These are phyloP conservation scores for Cyclophora albipunctata DNA, from an alignment of 2,888 invertebrate genomes.

Conservation along the genomic window DNA sequence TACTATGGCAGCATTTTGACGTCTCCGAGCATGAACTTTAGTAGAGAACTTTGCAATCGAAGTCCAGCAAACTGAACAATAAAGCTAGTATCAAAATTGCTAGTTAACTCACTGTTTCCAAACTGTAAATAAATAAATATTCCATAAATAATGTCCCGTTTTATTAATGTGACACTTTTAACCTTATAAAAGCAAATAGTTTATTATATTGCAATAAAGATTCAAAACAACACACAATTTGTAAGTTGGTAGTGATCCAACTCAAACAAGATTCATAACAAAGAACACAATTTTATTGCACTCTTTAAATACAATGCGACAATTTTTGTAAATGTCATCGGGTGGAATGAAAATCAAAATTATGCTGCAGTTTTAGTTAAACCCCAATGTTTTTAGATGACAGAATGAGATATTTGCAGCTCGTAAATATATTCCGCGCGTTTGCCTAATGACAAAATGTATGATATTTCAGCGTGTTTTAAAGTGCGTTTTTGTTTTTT, in stretches of 20 bases:
- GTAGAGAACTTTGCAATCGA: no score
- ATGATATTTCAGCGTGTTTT: slow-evolving; percentile 30
- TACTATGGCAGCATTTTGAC: no score
- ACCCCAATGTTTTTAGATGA: slow-evolving; percentile 62
- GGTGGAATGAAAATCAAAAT: slow-evolving; percentile 60
- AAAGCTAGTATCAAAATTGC: no score
- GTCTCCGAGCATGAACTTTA: no score
- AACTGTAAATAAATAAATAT: not conserved
- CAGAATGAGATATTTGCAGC: slow-evolving; percentile 55
- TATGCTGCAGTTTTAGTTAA: slow-evolving; percentile 65
- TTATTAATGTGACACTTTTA: not conserved
- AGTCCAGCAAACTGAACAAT: no score
- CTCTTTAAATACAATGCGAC: slow-evolving; percentile 25
- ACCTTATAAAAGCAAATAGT: not conserved
- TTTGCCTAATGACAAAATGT: slow-evolving; percentile 41
- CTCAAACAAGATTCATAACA: slow-evolving; percentile 14
- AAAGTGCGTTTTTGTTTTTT: slow-evolving; percentile 7
- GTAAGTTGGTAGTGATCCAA: slow-evolving; percentile 22
- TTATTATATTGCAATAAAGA: slow-evolving; percentile 8
- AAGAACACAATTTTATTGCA: slow-evolving; percentile 10
- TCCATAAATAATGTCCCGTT: not conserved
- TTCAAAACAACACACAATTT: slow-evolving; percentile 18
- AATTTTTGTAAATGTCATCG: slow-evolving; percentile 57
- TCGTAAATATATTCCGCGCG: slow-evolving; percentile 45
- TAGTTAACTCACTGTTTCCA: no score